Conservation (phyloP, 2,888 invertebrate species). For the Macrophya annulata region DNA sequence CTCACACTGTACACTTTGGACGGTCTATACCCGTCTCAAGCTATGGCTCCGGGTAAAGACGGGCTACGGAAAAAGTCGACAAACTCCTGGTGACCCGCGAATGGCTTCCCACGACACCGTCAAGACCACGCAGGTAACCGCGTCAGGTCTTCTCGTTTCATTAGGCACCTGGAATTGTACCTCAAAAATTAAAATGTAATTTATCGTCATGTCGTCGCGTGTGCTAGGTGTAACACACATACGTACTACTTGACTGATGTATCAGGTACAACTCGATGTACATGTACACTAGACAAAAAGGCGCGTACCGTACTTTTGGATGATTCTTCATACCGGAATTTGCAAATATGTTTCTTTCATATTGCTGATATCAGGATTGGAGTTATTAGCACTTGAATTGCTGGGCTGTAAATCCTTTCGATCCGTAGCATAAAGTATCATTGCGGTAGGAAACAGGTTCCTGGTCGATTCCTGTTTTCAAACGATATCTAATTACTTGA, state of each 20-base stretch:
- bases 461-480: background rate
- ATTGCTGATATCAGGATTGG: constrained; percentile 16
- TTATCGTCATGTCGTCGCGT: constrained; percentile 53
- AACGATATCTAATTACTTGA: constrained; percentile 16
- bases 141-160: constrained; percentile 69
- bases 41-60: constrained; percentile 23
- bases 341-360: background rate
- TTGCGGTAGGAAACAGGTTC: constrained; percentile 19
- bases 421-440: background rate
- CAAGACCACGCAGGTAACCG: constrained; percentile 58
- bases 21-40: constrained; percentile 37
- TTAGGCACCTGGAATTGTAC: constrained; percentile 65
- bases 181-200: constrained; percentile 52
- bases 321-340: background rate
- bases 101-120: constrained; percentile 76
- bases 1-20: constrained; percentile 56
- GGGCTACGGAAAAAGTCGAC: constrained; percentile 59
- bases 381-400: constrained; percentile 15
- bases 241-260: constrained; percentile 7
- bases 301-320: background rate
- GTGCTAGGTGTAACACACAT: background rate
- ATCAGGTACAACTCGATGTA: constrained; percentile 28
- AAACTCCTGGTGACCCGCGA: constrained; percentile 73
- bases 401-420: background rate
- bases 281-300: background rate